Percentiles rank a stretch among this genome's conserved stretches.
Conservation (phyloP, 2,113 vertebrate species). For the Centrocercus urophasianus region DNA sequence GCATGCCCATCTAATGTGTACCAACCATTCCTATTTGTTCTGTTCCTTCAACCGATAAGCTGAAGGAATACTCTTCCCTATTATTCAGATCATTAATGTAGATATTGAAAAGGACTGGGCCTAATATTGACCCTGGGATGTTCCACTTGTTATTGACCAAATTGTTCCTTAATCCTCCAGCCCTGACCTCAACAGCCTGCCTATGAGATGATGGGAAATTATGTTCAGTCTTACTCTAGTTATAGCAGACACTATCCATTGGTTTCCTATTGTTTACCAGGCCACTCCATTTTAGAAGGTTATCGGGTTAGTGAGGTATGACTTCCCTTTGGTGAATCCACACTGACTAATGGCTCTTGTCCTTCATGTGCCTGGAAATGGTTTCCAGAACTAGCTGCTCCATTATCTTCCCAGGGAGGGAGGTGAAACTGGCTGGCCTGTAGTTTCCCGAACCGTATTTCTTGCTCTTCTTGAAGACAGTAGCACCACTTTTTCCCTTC, state of each 20-base stretch:
- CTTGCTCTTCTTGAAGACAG: not conserved
- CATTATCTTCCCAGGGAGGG: not conserved
- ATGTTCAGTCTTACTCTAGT: not conserved
- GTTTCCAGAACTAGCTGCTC: not conserved
- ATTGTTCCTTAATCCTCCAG: not conserved
- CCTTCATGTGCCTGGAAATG: not conserved
- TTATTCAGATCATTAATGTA: not conserved
- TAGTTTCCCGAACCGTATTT: not conserved
- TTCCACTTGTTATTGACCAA: not conserved
- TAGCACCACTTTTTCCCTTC: rapidly evolving
- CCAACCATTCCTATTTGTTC: not conserved
- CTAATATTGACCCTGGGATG: too few relatives aligned
- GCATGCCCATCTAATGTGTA: not conserved
- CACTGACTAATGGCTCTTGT: not conserved
- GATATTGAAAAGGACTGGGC: not conserved
- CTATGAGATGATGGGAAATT: not conserved
- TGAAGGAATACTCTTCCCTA: not conserved
- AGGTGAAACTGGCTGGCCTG: not conserved
- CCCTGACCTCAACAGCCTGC: not conserved
- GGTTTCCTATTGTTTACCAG: not conserved
- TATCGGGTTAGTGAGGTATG: not conserved
- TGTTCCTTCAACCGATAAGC: not conserved
- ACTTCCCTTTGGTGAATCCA: not conserved
- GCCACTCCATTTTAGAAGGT: not conserved
- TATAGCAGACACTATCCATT: not conserved